Conservation (phyloP, 2,113 vertebrate species). For the Podilymbus podiceps region DNA sequence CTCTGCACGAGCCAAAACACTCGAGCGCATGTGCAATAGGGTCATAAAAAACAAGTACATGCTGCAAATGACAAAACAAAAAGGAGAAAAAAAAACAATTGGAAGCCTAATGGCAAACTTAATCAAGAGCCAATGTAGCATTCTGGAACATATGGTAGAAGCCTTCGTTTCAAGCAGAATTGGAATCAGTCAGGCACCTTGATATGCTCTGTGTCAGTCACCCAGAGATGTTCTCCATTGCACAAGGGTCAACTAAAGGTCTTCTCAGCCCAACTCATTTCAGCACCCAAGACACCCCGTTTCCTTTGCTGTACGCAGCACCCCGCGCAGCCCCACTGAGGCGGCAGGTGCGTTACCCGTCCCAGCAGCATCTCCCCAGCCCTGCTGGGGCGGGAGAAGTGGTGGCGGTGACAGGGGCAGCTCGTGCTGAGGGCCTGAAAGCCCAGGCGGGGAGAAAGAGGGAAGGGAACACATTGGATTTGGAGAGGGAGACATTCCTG, state of each 20-base stretch:
- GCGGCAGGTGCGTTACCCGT: rapidly evolving
- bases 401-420: background rate
- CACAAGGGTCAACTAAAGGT: background rate
- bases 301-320: background rate
- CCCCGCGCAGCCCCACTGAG: background rate
- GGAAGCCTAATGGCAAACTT: background rate
- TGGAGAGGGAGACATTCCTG: background rate
- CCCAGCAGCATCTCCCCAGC: background rate
- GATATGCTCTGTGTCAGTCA: rapidly evolving
- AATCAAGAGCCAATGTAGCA: conserved; percentile 16
- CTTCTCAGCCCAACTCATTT: background rate
- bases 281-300: too few species aligned
- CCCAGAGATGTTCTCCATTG: background rate
- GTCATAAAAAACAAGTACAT: background rate
- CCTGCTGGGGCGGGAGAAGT: background rate
- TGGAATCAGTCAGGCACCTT: background rate
- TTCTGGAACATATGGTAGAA: conserved; percentile 9
- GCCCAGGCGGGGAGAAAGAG: background rate
- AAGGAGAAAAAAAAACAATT: background rate
- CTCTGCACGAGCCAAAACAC: background rate
- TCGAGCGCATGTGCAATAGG: background rate
- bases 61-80: background rate
- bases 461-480: background rate
- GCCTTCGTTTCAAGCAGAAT: background rate
- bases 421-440: background rate